Evolutionary conservation across 2,113 vertebrate genomes (phyloP).

Genomic region (Hymenochirus boettgeri): DNA sequence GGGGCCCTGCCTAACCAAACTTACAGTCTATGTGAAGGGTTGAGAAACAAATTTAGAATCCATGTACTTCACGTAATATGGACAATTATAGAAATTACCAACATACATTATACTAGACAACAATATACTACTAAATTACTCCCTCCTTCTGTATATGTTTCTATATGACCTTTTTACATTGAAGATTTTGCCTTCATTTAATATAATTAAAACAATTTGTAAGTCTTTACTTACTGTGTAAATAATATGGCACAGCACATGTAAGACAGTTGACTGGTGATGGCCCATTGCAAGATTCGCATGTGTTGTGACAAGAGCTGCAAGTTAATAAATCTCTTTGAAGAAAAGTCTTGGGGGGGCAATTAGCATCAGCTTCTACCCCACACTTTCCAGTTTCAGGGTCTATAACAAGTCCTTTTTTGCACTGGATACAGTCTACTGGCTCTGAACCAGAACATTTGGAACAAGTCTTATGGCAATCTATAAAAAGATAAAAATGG

Average conservation of each 20-base stretch:
- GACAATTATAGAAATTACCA: no score
- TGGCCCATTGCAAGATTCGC: conserved; percentile 59
- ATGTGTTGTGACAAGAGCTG: conserved; percentile 57
- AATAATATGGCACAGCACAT: conserved; percentile 57
- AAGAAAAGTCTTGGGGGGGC: conserved; percentile 60
- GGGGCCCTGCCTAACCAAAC: no score
- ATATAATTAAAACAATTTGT: no score
- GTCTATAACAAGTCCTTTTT: conserved; percentile 60
- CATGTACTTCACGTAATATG: no score
- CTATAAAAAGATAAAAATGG: conserved; percentile 48
- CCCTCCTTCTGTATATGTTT: no score
- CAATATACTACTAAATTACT: no score
- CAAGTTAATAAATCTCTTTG: conserved; percentile 67
- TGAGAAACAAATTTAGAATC: no score
- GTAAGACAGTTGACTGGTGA: conserved; percentile 54
- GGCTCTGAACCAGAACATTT: conserved; percentile 59
- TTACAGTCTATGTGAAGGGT: no score
- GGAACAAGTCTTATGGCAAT: conserved; percentile 68
- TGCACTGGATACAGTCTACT: conserved; percentile 65
- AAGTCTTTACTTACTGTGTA: conserved; percentile 55
- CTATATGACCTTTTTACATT: no score
- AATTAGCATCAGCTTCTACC: conserved; percentile 61
- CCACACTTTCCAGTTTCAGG: conserved; percentile 63
- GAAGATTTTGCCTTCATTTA: no score
- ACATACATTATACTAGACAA: no score